Conservation (phyloP, 2,797 vertebrate species). For the Pipistrellus kuhlii region DNA sequence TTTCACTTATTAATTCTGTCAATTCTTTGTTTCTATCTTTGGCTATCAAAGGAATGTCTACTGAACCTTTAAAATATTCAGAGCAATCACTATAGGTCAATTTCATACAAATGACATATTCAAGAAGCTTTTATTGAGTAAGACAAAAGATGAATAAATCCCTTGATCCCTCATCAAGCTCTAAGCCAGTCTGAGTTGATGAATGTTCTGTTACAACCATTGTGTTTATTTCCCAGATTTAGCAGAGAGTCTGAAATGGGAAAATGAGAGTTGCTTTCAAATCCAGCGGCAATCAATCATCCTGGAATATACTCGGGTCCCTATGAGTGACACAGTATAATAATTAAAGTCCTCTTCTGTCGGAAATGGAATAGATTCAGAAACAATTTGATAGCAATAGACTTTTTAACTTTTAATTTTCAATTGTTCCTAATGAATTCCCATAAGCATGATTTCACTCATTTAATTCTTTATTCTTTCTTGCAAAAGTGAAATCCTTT, state of each 20-base stretch:
- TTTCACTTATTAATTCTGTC: neutral
- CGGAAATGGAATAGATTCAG: constrained; percentile 68
- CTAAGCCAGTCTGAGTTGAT: constrained; percentile 61
- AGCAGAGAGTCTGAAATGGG: constrained; percentile 57
- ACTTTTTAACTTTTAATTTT: constrained; percentile 72
- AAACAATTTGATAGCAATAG: constrained; percentile 66
- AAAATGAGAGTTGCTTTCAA: constrained; percentile 74
- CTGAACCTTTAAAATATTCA: constrained; percentile 39
- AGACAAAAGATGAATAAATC: constrained; percentile 58
- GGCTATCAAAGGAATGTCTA: neutral
- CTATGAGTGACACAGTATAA: constrained; percentile 58
- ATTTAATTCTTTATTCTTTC: constrained; percentile 62
- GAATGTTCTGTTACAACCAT: constrained; percentile 70
- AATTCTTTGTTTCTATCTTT: neutral
- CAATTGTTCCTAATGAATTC: constrained; percentile 63
- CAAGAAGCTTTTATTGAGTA: constrained; percentile 63
- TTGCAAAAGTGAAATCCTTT: constrained; percentile 14
- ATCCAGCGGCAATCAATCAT: constrained; percentile 71
- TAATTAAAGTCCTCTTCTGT: constrained; percentile 75
- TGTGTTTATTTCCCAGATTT: constrained; percentile 72
- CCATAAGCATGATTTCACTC: constrained; percentile 54
- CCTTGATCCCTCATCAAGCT: constrained; percentile 48
- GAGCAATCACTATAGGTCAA: constrained; percentile 61
- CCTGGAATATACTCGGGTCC: constrained; percentile 56
- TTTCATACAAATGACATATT: constrained; percentile 54